Conservation (phyloP, 2,888 invertebrate species). For the Uloborus plumipes region DNA sequence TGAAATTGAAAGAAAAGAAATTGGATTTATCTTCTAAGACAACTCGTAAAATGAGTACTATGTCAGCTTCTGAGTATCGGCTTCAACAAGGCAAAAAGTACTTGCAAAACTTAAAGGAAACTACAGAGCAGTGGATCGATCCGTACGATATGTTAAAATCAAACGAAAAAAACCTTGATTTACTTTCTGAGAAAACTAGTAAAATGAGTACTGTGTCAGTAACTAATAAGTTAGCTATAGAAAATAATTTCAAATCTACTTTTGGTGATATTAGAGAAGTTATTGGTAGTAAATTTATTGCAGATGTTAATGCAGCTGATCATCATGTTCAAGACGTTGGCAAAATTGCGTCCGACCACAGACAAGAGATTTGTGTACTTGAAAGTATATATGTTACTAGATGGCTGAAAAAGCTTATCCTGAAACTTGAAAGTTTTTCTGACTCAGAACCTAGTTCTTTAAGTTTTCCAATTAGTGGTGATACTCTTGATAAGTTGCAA, state of each 20-base stretch:
- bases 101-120: no score
- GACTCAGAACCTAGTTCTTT: background rate
- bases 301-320: background rate
- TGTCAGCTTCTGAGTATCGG: no score
- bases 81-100: no score
- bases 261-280: slow-evolving; percentile 33
- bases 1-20: background rate
- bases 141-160: slow-evolving; percentile 26
- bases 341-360: background rate
- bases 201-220: background rate
- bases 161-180: background rate
- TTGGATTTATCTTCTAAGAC: background rate
- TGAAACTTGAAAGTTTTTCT: slow-evolving; percentile 20
- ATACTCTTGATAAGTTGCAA: slow-evolving; percentile 6
- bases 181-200: background rate
- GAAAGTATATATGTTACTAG: slow-evolving; percentile 40
- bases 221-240: background rate
- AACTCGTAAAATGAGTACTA: no score
- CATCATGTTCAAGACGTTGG: background rate
- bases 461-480: slow-evolving; percentile 7
- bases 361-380: slow-evolving; percentile 14
- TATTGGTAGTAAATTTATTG: slow-evolving; percentile 1
- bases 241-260: slow-evolving; percentile 4
- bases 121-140: slow-evolving; percentile 19
- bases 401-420: slow-evolving; percentile 31